Base-by-base conservation (phyloP, 2,113 vertebrate genomes). In the Ascaphus truei region DNA sequence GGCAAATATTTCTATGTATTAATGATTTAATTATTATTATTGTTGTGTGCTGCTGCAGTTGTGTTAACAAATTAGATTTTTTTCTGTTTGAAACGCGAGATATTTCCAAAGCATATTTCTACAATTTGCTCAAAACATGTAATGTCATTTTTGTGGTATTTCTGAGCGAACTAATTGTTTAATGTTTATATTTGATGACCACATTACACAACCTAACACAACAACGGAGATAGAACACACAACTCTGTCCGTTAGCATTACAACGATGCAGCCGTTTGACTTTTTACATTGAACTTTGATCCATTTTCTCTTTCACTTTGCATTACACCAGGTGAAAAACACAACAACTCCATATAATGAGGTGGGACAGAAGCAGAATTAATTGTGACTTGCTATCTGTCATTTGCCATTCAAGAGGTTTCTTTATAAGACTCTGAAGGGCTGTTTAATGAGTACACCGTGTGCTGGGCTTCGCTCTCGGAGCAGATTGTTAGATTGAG, bases 331-430 rank as follows among this genome's bases (percentile, higher is more conserved):
- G 66, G 36, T 59, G 39, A 51, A n/a, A 41, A 60, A 33, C 66
- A 69, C 45, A 69, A 69, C 66, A 69, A 69, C 60, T 59, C 66
- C n/a, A 37, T 22, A 41, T 69, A 69, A 69, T 69, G 43, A 69
- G 56, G 66, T 69, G 59, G 59, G 55, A 69, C 43, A 11, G 55
- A 50, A 69, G 55, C 45, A 37, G 43, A 50, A 69, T 59, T 69
- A 43, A 68, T 68, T 39, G 53, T 59, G 55, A 69, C 55, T 60
- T 60, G 60, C 66, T 69, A 60, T 69, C 66, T 48, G 66, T 60
- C 59, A 69, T 59, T 69, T 69, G 66, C 55, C 56, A 50, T 69
- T 59, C 66, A 69, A 69, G 41, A 51, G 56, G 53, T 37, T 68
- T 48, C 53, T 37, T 68, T 68, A 59, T 59, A 50, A 47, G 43